These are phyloP conservation scores for Rhabditoides inermis DNA, from an alignment of 2,888 invertebrate genomes.

Conservation along the genomic window DNA sequence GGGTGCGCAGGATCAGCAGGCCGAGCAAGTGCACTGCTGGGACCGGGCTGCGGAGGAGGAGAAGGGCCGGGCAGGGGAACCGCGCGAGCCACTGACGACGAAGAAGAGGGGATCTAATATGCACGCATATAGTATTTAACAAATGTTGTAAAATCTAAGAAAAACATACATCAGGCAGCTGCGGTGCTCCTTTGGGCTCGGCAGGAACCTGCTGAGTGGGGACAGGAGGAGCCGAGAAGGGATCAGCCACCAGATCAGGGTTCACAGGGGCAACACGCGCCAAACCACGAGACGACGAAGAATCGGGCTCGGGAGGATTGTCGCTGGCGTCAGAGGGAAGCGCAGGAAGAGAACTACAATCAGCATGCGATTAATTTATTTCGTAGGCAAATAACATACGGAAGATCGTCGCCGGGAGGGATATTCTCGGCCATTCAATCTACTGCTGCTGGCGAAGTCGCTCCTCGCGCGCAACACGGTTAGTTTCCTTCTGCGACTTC, in stretches of 20 bases:
- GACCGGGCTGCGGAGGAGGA: no score
- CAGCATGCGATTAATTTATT: no score
- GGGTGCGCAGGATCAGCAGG: neutral
- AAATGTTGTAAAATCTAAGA: no score
- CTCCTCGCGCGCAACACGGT: conserved; percentile 12
- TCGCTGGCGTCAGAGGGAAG: conserved; percentile 6
- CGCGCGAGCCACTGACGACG: no score
- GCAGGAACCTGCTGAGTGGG: no score
- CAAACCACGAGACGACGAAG: neutral
- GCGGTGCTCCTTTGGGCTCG: no score
- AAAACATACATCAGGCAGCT: no score
- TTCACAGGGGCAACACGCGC: no score
- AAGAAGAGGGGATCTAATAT: no score
- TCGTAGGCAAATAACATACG: neutral
- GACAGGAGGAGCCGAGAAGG: no score
- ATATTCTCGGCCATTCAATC: conserved; percentile 5
- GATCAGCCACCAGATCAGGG: conserved; percentile 5
- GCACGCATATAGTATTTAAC: no score
- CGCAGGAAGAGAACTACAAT: neutral
- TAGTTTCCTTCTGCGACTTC: conserved; percentile 16
- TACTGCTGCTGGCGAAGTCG: conserved; percentile 8
- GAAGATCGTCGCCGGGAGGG: conserved; percentile 1
- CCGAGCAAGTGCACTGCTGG: neutral
- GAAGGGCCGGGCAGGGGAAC: no score
- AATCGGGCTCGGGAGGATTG: conserved; percentile 22